Percentiles rank a stretch among this genome's conserved stretches.
Conservation (phyloP, 2,113 vertebrate genomes). For the Python bivittatus region DNA sequence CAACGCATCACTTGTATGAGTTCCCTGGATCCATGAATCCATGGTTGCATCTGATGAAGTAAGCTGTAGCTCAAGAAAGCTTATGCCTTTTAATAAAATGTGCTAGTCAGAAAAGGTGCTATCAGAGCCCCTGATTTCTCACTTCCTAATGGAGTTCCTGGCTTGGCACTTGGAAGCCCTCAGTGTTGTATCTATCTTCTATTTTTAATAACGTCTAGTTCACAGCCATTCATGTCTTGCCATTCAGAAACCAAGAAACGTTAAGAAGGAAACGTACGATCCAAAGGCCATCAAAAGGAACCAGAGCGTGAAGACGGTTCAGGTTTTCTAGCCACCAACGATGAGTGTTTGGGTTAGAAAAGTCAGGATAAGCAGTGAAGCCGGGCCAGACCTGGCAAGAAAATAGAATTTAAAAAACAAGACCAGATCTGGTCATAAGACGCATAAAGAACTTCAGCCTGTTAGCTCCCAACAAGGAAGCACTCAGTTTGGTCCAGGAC, state of each 20-base stretch:
- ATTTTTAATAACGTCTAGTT: not conserved
- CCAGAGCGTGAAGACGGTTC: constrained; percentile 72
- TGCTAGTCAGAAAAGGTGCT: not conserved
- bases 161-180: not conserved
- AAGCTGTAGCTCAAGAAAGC: not conserved
- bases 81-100: not conserved
- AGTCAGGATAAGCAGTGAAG: constrained; percentile 84
- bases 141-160: not conserved
- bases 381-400: constrained; percentile 85
- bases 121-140: not conserved
- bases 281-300: constrained; percentile 85
- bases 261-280: constrained; percentile 71
- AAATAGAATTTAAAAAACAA: not conserved
- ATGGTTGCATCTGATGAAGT: not conserved
- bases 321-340: constrained; percentile 90
- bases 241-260: too few species aligned
- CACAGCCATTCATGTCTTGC: not conserved
- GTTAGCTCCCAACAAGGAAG: not conserved
- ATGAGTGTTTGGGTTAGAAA: constrained; percentile 78
- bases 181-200: not conserved
- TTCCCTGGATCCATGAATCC: not conserved
- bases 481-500: too few species aligned
- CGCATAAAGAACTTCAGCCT: not conserved
- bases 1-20: not conserved
- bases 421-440: not conserved